Evolutionary conservation across 2,888 invertebrate species (phyloP).

Genomic region (Eumacrocentrus americanus): DNA sequence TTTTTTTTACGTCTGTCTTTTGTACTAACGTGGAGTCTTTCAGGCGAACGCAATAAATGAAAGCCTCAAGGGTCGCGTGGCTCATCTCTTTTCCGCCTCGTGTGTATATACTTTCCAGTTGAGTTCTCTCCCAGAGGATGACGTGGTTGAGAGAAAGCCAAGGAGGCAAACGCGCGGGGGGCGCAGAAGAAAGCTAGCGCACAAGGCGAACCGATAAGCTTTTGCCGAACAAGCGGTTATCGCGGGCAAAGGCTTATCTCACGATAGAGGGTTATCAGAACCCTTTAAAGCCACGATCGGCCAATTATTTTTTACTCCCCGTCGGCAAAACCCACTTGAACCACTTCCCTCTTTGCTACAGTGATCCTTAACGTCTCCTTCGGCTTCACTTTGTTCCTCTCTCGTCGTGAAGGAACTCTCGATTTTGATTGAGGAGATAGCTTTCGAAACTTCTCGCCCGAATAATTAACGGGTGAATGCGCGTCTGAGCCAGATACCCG

Average conservation of each 20-base stretch:
- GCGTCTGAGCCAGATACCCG: slow-evolving; percentile 8
- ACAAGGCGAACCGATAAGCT: slow-evolving; percentile 23
- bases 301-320: slow-evolving; percentile 28
- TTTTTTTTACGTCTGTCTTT: neutral
- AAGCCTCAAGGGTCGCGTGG: slow-evolving; percentile 5
- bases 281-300: slow-evolving; percentile 29
- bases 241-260: slow-evolving; percentile 18
- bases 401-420: no score
- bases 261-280: slow-evolving; percentile 18
- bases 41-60: slow-evolving; percentile 23
- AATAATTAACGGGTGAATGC: slow-evolving; percentile 16
- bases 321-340: no score
- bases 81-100: no score
- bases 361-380: no score
- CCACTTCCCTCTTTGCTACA: neutral
- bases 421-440: slow-evolving; percentile 5
- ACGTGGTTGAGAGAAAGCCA: neutral
- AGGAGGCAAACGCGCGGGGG: neutral
- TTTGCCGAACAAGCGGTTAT: slow-evolving; percentile 32
- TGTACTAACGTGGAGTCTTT: neutral
- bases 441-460: slow-evolving; percentile 10
- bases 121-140: neutral
- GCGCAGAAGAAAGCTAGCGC: slow-evolving; percentile 18
- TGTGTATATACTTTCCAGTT: slow-evolving; percentile 2
- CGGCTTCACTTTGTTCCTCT: neutral